Percentiles rank a stretch among this genome's conserved stretches.
phyloP scores from a whole-genome alignment of 2,888 invertebrate genomes.

The Argyresthia goedartella region DNA sequence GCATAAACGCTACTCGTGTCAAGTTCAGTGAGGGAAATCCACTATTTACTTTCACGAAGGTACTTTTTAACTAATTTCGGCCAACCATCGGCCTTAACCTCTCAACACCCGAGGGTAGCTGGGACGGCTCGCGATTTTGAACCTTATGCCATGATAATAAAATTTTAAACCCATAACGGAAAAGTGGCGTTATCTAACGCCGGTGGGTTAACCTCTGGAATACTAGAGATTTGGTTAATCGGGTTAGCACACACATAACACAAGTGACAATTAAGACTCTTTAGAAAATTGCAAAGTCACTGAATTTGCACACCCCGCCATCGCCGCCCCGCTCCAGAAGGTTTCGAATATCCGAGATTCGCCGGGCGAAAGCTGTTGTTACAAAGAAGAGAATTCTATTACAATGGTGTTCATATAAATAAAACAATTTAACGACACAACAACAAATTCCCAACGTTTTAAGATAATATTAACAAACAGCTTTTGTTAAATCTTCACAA shows the following conservation, averaged over 20 bases:
- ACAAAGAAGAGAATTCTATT: conserved; percentile 42
- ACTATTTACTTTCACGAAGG: background rate
- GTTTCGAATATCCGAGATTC: conserved; percentile 55
- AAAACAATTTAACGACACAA: conserved; percentile 35
- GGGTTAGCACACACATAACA: no score
- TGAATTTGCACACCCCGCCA: conserved; percentile 8
- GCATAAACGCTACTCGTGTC: conserved; percentile 49
- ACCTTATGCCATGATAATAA: no score
- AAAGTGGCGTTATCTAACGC: no score
- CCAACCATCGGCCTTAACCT: no score
- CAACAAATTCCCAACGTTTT: conserved; percentile 20
- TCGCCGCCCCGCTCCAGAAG: conserved; percentile 29
- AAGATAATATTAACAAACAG: conserved; percentile 9
- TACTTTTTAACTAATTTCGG: no score
- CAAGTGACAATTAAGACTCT: no score
- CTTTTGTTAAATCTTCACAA: conserved; percentile 3
- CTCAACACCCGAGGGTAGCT: no score
- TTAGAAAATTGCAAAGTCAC: no score
- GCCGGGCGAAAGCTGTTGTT: conserved; percentile 45
- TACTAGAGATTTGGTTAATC: no score
- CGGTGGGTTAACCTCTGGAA: no score
- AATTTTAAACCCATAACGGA: no score
- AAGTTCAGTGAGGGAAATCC: conserved; percentile 56
- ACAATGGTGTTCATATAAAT: conserved; percentile 36
- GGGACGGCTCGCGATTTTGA: no score